A percentile compares a stretch with the other conserved stretches of the same genome.
These are phyloP conservation scores for Heliconius melpomene DNA, from an alignment of 1,140 invertebrate species.

Conservation along the genomic window DNA sequence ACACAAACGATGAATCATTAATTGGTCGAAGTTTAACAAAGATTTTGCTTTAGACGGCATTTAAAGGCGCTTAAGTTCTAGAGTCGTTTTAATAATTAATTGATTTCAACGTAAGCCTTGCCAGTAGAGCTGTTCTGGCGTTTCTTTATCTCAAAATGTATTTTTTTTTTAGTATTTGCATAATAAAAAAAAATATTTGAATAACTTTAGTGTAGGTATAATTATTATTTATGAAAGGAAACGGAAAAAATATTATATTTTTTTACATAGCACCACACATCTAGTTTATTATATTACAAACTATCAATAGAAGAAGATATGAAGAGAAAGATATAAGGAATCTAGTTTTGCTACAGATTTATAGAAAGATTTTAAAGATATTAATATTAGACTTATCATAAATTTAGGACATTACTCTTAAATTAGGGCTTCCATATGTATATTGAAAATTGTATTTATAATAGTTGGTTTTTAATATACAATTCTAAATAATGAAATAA, in stretches of 20 bases:
- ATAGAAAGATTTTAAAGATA: slow-evolving; percentile 19
- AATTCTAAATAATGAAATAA: neutral
- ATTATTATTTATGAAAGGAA: neutral
- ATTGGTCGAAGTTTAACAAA: neutral
- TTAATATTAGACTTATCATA: slow-evolving; percentile 17
- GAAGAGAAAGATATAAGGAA: slow-evolving; percentile 50
- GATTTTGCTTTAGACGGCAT: neutral
- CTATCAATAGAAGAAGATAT: slow-evolving; percentile 47
- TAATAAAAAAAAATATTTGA: too few relatives aligned
- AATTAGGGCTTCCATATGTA: neutral
- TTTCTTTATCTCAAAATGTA: neutral
- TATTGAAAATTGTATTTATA: slow-evolving; percentile 2
- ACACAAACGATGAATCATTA: neutral
- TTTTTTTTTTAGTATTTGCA: too few relatives aligned
- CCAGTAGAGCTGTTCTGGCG: neutral
- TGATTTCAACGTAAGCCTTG: neutral
- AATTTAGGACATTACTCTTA: neutral
- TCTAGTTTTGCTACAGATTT: slow-evolving; percentile 28
- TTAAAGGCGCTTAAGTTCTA: neutral
- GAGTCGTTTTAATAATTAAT: neutral
- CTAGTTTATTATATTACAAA: slow-evolving; percentile 43
- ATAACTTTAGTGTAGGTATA: too few relatives aligned
- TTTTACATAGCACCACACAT: slow-evolving; percentile 56
- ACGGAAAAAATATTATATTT: neutral
- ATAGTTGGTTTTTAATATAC: neutral